Evolutionary conservation across 2,797 vertebrate genomes (phyloP), one percentile per base, ranked within the genome.

Genomic region (Coregonus ussuriensis): DNA sequence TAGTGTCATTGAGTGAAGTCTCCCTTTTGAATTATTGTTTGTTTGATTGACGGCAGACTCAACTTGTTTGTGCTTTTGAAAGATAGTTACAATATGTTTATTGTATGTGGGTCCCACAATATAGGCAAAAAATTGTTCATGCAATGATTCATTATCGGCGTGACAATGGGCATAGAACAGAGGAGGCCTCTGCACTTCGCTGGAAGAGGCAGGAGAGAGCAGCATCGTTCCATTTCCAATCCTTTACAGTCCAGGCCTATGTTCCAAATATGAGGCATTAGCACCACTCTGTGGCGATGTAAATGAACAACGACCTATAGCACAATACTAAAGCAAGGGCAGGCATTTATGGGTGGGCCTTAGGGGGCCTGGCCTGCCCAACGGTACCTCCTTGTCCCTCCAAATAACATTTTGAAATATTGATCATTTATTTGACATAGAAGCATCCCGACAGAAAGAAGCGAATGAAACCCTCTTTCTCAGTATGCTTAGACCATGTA

Each of bases 271-370:
- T 14, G 6, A 9, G 1, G 68, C 81, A 73, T 78, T 82, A 84
- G 79, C 74, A 69, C 71, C 84, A 0, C 72, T 0, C 0, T 29
- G 85, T 35, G 90, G 88, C 2, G 5, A 0, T 56, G 21, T 31
- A 72, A 25, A 31, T 15, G 18, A 65, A 76, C 33, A 59, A 65
- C 11, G 15, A 1, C 13, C 7, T 21, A 29, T 25, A 29, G 51
- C 51, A 62, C 9, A 21, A 15, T 52, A n/a, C 5, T n/a, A 29
- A 66, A 67, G 4, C 14, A 68, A 18, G 9, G 9, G 2, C 2
- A 47, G 9, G 9, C 41, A 47, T 47, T 47, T 47, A 47, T 9
- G 7, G 41, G 41, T 7, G 2, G 41, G 41, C 9, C 41, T 47
- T 11, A 47, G 41, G 2, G 41, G 41, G 41, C 41, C 41, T 47